Percentiles rank a stretch among this genome's conserved stretches.
Evolutionary conservation across 1,140 invertebrate species (phyloP).

Genomic region (Pseudomyrmex flavicornis): DNA sequence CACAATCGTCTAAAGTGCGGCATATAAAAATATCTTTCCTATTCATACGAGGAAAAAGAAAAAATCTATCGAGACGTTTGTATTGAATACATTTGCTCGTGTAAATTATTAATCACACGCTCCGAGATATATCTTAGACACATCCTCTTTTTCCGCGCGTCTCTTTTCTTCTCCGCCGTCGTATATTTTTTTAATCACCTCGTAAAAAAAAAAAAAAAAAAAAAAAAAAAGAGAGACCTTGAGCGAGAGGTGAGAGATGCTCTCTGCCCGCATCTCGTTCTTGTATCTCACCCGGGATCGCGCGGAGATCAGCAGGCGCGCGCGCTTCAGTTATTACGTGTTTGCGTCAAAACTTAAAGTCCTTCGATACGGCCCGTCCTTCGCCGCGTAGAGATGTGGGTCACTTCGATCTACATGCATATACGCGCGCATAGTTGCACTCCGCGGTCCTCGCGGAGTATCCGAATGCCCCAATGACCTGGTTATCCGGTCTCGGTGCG

Average conservation of each 20-base stretch:
- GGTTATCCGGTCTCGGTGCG: conserved; percentile 71
- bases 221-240: background rate
- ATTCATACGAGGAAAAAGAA: too few relatives aligned
- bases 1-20: too few relatives aligned
- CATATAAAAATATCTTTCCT: too few relatives aligned
- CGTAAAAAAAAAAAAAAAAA: too few relatives aligned
- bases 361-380: conserved; percentile 37
- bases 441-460: conserved; percentile 61
- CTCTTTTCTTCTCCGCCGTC: too few relatives aligned
- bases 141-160: too few relatives aligned
- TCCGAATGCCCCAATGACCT: conserved; percentile 79
- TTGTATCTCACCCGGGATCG: background rate
- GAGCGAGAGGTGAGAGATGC: background rate
- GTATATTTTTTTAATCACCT: too few relatives aligned
- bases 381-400: conserved; percentile 57
- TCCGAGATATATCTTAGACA: too few relatives aligned
- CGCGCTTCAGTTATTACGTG: conserved; percentile 33
- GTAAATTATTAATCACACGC: too few relatives aligned
- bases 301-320: background rate
- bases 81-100: too few relatives aligned
- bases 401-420: conserved; percentile 62
- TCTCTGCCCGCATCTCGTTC: background rate
- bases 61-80: too few relatives aligned
- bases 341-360: conserved; percentile 60
- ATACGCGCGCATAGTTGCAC: conserved; percentile 70